Conservation (phyloP, 2,797 vertebrate species). For the Miichthys miiuy region DNA sequence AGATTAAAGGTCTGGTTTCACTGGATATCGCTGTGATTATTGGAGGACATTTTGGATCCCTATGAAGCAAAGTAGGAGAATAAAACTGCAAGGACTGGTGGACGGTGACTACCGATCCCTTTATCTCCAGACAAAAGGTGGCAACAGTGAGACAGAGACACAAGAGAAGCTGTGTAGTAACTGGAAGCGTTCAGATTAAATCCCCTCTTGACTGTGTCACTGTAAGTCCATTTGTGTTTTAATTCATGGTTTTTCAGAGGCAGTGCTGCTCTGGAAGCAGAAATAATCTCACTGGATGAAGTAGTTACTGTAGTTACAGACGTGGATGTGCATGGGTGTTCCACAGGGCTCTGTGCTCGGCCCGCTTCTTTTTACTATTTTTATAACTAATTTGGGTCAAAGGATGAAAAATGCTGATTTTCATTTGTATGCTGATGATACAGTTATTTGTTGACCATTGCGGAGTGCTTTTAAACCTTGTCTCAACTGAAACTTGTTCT, state of each 20-base stretch:
- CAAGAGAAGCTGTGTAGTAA: conserved; percentile 40
- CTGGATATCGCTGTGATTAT: conserved; percentile 35
- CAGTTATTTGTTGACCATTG: no score
- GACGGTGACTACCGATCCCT: not conserved
- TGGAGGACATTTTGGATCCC: conserved; percentile 53
- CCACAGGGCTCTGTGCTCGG: no score
- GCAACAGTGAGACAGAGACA: conserved; percentile 39
- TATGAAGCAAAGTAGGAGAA: conserved; percentile 29
- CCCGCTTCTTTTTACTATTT: no score
- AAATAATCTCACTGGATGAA: conserved; percentile 31
- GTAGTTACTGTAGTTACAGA: not conserved
- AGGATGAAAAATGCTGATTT: no score
- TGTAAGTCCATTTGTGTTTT: conserved; percentile 18
- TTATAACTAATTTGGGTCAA: no score
- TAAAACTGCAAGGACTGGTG: conserved; percentile 16
- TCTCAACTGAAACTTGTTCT: no score
- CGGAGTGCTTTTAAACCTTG: no score
- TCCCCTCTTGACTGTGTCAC: not conserved
- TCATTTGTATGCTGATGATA: no score
- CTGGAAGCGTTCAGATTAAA: not conserved
- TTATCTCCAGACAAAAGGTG: conserved; percentile 10
- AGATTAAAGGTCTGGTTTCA: conserved; percentile 53
- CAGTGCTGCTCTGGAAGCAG: conserved; percentile 35
- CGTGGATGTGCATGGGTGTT: no score
- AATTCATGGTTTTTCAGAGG: conserved; percentile 34